Evolutionary conservation across 2,888 invertebrate genomes (phyloP).

Genomic region (Marasmarcha lunaedactyla): DNA sequence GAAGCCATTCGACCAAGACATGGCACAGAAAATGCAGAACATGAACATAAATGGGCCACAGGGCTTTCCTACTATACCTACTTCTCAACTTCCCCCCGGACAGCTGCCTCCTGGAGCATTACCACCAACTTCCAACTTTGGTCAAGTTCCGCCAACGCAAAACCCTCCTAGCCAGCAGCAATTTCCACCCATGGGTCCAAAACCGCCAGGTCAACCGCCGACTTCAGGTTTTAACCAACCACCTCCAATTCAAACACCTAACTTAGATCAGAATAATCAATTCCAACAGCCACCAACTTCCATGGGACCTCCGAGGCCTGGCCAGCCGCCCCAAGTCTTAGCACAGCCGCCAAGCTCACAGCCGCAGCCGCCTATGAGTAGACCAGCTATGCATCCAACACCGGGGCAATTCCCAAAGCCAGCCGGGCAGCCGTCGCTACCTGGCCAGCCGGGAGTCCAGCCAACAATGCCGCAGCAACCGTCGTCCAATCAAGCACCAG

Average conservation of each 20-base stretch:
- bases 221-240: slow-evolving; percentile 17
- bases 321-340: slow-evolving; percentile 17
- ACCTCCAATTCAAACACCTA: slow-evolving; percentile 22
- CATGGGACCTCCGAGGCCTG: slow-evolving; percentile 13
- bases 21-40: slow-evolving; percentile 59
- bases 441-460: slow-evolving; percentile 1
- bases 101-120: slow-evolving; percentile 30
- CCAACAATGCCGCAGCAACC: neutral
- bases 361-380: slow-evolving; percentile 17
- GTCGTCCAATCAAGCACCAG: neutral
- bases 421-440: slow-evolving; percentile 1
- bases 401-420: slow-evolving; percentile 7
- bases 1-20: slow-evolving; percentile 36
- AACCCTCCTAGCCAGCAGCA: slow-evolving; percentile 14
- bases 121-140: slow-evolving; percentile 34
- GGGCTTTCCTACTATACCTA: slow-evolving; percentile 36
- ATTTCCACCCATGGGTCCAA: slow-evolving; percentile 3
- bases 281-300: neutral
- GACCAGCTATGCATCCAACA: slow-evolving; percentile 29
- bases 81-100: slow-evolving; percentile 35
- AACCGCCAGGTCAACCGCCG: slow-evolving; percentile 4
- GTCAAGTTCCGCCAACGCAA: slow-evolving; percentile 24
- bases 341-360: slow-evolving; percentile 27
- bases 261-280: slow-evolving; percentile 19
- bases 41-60: slow-evolving; percentile 53